Percentiles rank a stretch among this genome's conserved stretches.
Conservation (phyloP, 2,113 vertebrate species). For the Daphoenositta chrysoptera region DNA sequence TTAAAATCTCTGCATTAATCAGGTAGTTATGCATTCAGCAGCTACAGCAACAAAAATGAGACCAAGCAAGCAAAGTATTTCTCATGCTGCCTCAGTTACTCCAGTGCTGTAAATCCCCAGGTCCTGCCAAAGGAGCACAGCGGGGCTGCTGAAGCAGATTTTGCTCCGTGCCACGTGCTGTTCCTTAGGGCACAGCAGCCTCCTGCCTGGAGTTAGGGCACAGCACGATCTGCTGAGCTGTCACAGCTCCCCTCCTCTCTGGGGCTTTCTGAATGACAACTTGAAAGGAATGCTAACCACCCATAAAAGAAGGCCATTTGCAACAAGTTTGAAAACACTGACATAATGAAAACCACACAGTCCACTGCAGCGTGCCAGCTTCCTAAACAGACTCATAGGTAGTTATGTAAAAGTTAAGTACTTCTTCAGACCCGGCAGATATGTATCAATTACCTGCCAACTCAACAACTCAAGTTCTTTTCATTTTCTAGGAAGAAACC, state of each 20-base stretch:
- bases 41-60: neutral
- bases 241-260: neutral
- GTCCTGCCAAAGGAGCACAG: neutral
- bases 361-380: neutral
- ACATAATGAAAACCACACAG: constrained; percentile 19
- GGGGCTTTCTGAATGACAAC: neutral
- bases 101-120: neutral
- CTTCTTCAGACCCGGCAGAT: constrained; percentile 1
- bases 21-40: neutral
- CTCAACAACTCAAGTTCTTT: neutral
- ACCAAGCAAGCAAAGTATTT: neutral
- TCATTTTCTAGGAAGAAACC: neutral
- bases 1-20: constrained; percentile 20
- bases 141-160: neutral
- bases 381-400: neutral
- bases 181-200: neutral
- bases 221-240: neutral
- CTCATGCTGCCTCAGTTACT: neutral
- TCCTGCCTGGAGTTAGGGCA: neutral
- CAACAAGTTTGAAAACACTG: neutral
- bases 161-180: neutral
- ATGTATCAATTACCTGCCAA: neutral
- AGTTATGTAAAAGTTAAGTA: constrained; percentile 23
- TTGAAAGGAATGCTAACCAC: neutral
- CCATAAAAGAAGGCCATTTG: neutral